phyloP scores from a whole-genome alignment of 2,888 invertebrate species.

The Mechanitis messenoides region DNA sequence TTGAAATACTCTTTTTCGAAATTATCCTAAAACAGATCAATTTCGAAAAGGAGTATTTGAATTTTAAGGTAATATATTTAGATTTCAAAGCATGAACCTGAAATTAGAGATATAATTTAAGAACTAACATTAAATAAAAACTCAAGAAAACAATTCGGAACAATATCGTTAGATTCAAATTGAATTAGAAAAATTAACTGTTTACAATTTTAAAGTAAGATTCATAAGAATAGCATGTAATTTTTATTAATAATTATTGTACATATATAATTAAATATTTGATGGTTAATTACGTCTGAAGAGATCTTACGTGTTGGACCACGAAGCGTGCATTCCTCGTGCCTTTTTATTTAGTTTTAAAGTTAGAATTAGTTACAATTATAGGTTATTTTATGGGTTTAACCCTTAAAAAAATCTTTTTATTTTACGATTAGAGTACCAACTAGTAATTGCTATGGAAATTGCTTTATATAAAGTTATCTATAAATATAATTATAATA shows the following conservation, averaged over 20 bases:
- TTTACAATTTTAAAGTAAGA: neutral
- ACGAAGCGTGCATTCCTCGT: conserved; percentile 65
- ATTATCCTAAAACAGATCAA: conserved; percentile 63
- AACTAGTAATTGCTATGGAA: conserved; percentile 1
- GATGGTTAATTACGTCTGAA: neutral
- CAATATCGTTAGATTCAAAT: neutral
- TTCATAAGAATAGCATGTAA: neutral
- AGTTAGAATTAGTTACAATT: conserved; percentile 9
- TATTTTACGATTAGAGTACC: too few relatives aligned
- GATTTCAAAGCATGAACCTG: neutral
- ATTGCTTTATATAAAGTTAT: neutral
- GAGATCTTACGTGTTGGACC: neutral
- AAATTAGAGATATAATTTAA: conserved; percentile 14
- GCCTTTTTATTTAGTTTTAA: conserved; percentile 49
- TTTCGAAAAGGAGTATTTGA: conserved; percentile 75
- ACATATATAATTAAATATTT: neutral
- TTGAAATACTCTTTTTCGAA: conserved; percentile 79
- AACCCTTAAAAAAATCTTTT: conserved; percentile 17
- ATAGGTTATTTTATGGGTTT: conserved; percentile 16
- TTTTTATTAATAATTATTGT: neutral
- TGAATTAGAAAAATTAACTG: neutral
- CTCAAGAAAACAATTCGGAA: neutral
- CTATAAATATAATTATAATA: neutral
- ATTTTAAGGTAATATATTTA: neutral
- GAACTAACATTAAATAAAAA: conserved; percentile 12